These are phyloP conservation scores for Toxotes lorentzi DNA, from an alignment of 2,797 vertebrate species.

Conservation along the genomic window DNA sequence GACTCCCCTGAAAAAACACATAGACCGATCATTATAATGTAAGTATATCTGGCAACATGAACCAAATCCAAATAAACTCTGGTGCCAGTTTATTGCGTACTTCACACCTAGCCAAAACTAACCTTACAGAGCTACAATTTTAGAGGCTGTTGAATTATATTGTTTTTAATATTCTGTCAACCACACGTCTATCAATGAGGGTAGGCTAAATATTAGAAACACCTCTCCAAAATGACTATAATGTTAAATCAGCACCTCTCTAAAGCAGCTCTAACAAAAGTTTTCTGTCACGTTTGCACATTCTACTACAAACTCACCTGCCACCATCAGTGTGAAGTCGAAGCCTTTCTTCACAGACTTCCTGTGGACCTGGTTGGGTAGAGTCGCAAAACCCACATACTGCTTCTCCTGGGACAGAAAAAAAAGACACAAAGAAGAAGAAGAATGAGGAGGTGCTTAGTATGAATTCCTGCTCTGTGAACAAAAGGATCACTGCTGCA, in stretches of 20 bases:
- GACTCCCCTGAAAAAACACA: conserved; percentile 83
- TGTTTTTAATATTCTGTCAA: background rate
- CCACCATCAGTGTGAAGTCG: conserved; percentile 98
- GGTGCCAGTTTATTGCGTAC: background rate
- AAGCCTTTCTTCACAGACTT: conserved; percentile 99
- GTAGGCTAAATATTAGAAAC: background rate
- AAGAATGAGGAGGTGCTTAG: conserved; percentile 3
- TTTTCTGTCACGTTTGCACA: background rate
- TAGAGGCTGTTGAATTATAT: background rate
- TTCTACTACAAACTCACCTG: conserved; percentile 84
- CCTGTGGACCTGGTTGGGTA: conserved; percentile 96
- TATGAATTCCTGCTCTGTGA: background rate
- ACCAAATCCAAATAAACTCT: background rate
- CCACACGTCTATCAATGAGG: background rate
- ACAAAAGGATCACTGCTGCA: background rate
- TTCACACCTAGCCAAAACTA: background rate
- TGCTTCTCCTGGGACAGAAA: conserved; percentile 90
- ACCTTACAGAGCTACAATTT: background rate
- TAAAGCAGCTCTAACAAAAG: background rate
- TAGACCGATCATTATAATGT: background rate
- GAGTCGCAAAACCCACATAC: conserved; percentile 96
- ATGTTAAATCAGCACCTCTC: background rate
- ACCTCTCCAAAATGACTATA: background rate
- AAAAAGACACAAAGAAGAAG: conserved; percentile 33
- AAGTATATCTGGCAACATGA: background rate